A percentile compares a stretch with the other conserved stretches of the same genome.
These are phyloP conservation scores for Epicauta chinensis DNA, from an alignment of 1,140 invertebrate genomes.

Conservation along the genomic window DNA sequence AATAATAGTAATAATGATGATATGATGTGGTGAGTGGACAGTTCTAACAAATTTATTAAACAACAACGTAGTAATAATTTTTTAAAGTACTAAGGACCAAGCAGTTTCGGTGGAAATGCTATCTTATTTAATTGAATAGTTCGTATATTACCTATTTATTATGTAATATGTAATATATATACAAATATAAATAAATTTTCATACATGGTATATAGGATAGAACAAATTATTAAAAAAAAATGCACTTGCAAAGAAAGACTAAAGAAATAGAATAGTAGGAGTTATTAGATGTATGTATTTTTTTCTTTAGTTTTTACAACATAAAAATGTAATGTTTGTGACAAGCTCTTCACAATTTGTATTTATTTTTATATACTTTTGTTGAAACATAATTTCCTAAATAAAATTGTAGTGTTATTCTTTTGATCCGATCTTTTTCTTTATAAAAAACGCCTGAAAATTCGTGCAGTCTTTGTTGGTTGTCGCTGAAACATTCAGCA, in stretches of 20 bases:
- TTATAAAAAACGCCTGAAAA: too few relatives aligned
- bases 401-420: slow-evolving; percentile 17
- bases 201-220: slow-evolving; percentile 25
- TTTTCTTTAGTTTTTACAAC: slow-evolving; percentile 21
- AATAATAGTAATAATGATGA: slow-evolving; percentile 2
- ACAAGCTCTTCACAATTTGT: slow-evolving; percentile 17
- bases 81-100: slow-evolving; percentile 14
- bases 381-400: slow-evolving; percentile 13
- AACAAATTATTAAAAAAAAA: slow-evolving; percentile 13
- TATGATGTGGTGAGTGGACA: slow-evolving; percentile 12
- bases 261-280: slow-evolving; percentile 21
- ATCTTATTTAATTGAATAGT: slow-evolving; percentile 12
- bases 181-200: slow-evolving; percentile 7
- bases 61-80: neutral
- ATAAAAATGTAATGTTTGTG: slow-evolving; percentile 25
- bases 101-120: slow-evolving; percentile 15
- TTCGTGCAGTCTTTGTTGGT: too few relatives aligned
- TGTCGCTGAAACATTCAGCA: too few relatives aligned
- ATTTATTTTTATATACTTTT: slow-evolving; percentile 17
- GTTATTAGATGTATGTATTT: slow-evolving; percentile 20
- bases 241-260: slow-evolving; percentile 25
- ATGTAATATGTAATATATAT: slow-evolving; percentile 16
- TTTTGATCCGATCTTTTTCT: slow-evolving; percentile 5
- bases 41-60: slow-evolving; percentile 10
- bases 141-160: slow-evolving; percentile 19